These are phyloP conservation scores for Muscicapa comitata DNA, from an alignment of 2,797 vertebrate species.

Conservation along the genomic window DNA sequence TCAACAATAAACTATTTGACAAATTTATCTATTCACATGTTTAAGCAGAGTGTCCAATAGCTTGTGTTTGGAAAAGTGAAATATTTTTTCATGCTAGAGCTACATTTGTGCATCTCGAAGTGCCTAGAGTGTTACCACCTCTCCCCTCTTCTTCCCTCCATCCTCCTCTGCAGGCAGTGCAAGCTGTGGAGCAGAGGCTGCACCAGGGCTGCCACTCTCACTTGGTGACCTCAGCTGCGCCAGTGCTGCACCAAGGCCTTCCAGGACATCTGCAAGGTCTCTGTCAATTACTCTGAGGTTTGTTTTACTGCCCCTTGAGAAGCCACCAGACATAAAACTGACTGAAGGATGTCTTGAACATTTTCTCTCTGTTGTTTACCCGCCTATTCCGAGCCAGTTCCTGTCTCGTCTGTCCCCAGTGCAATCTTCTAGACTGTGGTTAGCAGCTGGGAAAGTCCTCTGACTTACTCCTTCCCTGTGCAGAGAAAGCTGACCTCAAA, in stretches of 20 bases:
- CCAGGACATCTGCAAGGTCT: neutral
- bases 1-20: neutral
- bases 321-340: neutral
- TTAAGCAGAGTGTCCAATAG: neutral
- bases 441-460: neutral
- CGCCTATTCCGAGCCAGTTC: rapidly evolving
- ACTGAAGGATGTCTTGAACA: neutral
- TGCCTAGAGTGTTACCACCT: neutral
- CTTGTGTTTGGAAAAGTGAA: neutral
- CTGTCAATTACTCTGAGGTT: neutral
- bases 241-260: neutral
- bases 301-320: neutral
- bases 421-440: neutral
- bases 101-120: neutral
- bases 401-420: neutral
- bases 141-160: neutral
- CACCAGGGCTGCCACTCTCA: neutral
- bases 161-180: rapidly evolving
- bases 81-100: neutral
- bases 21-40: neutral
- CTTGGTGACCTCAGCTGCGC: neutral
- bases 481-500: neutral
- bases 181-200: neutral
- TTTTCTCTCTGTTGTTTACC: neutral
- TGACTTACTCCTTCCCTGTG: neutral